A percentile compares a stretch with the other conserved stretches of the same genome.
These are phyloP conservation scores for Leptopilina drosophilae DNA, from an alignment of 2,888 invertebrate genomes.

Conservation along the genomic window DNA sequence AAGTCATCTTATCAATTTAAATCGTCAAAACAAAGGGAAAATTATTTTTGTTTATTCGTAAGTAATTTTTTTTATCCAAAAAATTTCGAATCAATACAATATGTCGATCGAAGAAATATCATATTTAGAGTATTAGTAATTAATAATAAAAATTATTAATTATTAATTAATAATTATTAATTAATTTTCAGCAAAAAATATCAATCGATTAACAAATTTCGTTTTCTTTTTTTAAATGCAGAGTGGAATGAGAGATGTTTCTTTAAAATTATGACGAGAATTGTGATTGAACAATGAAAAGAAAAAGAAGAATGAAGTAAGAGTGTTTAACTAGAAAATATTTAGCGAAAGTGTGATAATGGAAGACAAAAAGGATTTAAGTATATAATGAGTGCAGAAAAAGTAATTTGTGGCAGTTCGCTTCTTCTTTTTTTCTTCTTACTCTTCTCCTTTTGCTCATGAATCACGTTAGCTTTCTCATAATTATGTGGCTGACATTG, in stretches of 20 bases:
- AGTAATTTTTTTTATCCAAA: too few species aligned
- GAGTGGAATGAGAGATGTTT: not conserved
- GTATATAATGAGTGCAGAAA: constrained; percentile 6
- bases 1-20: too few species aligned
- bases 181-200: too few species aligned
- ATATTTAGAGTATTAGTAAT: too few species aligned
- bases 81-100: too few species aligned
- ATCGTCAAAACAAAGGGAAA: too few species aligned
- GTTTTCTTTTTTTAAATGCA: not conserved
- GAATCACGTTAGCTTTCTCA: constrained; percentile 17
- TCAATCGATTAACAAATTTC: not conserved
- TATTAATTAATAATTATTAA: too few species aligned
- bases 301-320: not conserved
- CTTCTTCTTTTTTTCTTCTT: not conserved
- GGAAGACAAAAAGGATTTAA: constrained; percentile 11
- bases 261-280: not conserved
- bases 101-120: too few species aligned
- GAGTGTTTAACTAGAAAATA: constrained; percentile 15
- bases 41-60: too few species aligned
- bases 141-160: not conserved
- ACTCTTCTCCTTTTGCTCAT: not conserved
- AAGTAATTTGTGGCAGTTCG: constrained; percentile 12
- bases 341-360: constrained; percentile 17
- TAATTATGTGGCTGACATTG: constrained; percentile 17
- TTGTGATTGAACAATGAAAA: not conserved